Evolutionary conservation across 23 tunicate genomes (phyloP).

Genomic region (Oikopleura dioica): DNA sequence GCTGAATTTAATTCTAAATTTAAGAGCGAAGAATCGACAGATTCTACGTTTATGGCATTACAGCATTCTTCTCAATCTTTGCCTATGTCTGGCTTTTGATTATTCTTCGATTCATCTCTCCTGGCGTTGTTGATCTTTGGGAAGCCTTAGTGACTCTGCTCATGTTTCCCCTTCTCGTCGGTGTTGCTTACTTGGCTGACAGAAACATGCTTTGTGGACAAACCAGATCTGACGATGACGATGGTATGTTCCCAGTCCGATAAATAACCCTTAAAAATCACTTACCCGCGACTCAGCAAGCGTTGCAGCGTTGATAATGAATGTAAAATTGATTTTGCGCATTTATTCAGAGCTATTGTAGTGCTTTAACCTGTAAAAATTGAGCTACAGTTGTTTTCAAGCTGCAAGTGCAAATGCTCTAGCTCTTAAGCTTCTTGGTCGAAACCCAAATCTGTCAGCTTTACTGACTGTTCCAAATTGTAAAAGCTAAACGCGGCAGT

Average conservation of each 20-base stretch:
- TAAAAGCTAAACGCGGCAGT: no score
- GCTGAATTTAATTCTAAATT: no score
- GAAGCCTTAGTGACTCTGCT: slow-evolving; percentile 66
- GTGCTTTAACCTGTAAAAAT: no score
- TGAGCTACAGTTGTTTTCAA: no score
- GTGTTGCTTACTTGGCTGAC: slow-evolving; percentile 71
- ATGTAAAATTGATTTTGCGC: no score
- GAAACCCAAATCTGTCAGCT: no score
- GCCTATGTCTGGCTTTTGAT: slow-evolving; percentile 73
- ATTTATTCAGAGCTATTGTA: no score
- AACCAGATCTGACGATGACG: neutral
- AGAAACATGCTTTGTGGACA: slow-evolving; percentile 18
- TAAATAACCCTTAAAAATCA: neutral
- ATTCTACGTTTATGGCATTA: slow-evolving; percentile 48
- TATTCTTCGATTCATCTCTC: slow-evolving; percentile 24
- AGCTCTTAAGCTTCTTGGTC: no score
- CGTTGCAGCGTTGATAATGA: no score
- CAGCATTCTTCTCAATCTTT: slow-evolving; percentile 50
- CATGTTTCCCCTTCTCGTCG: slow-evolving; percentile 60
- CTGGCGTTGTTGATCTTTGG: slow-evolving; percentile 55
- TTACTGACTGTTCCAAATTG: no score
- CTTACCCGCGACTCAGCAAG: no score
- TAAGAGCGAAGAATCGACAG: neutral
- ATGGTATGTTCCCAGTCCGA: neutral
- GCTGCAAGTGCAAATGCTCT: no score